Evolutionary conservation across 2,888 invertebrate species (phyloP).

Genomic region (Lasioglossum morio): DNA sequence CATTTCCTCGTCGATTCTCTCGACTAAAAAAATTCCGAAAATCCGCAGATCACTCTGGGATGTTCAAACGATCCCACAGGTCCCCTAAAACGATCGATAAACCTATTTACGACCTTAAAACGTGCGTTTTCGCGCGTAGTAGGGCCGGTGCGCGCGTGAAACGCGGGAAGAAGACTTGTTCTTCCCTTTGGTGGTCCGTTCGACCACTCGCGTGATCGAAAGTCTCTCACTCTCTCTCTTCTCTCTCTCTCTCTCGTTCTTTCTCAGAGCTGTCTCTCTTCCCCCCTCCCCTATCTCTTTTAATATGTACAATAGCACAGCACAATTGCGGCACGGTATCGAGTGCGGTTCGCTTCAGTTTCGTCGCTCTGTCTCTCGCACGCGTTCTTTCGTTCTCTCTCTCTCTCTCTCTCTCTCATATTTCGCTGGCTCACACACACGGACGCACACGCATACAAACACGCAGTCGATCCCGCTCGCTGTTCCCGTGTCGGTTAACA

Average conservation of each 20-base stretch:
- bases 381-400: conserved; percentile 41
- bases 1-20: neutral
- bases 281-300: conserved; percentile 38
- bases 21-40: neutral
- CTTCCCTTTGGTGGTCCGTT: neutral
- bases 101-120: neutral
- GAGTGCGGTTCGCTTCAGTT: conserved; percentile 69
- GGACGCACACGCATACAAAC: conserved; percentile 4
- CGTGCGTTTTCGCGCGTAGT: neutral
- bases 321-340: conserved; percentile 75
- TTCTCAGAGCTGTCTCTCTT: neutral
- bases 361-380: conserved; percentile 6
- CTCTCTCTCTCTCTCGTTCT: neutral
- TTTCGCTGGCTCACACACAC: conserved; percentile 6
- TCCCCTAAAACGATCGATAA: neutral
- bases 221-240: conserved; percentile 8
- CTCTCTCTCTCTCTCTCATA: conserved; percentile 13
- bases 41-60: neutral
- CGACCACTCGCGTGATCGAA: conserved; percentile 28
- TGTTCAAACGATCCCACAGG: neutral
- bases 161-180: conserved; percentile 39
- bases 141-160: conserved; percentile 45
- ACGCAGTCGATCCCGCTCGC: conserved; percentile 29
- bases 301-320: conserved; percentile 77
- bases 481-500: conserved; percentile 33